phyloP scores from a whole-genome alignment of 2,797 vertebrate species.

The Chelidonichthys spinosus region DNA sequence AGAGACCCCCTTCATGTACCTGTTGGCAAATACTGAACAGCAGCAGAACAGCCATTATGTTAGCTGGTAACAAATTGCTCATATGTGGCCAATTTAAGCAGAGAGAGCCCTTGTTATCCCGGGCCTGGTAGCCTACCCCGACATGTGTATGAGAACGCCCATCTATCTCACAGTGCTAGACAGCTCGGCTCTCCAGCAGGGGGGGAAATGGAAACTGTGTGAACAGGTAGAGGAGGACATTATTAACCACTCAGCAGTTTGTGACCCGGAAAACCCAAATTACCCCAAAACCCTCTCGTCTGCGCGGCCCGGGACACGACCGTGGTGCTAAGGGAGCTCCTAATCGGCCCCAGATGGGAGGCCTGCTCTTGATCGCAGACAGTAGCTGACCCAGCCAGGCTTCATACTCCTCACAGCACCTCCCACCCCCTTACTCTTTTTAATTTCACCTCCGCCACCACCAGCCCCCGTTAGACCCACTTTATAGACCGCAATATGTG shows the following conservation, averaged over 20 bases:
- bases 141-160: slow-evolving; percentile 67
- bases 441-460: slow-evolving; percentile 68
- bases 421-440: slow-evolving; percentile 47
- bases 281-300: slow-evolving; percentile 81
- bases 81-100: slow-evolving; percentile 79
- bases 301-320: slow-evolving; percentile 62
- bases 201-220: slow-evolving; percentile 74
- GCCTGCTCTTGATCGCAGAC: slow-evolving; percentile 83
- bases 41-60: slow-evolving; percentile 71
- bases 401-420: slow-evolving; percentile 59
- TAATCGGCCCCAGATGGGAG: slow-evolving; percentile 82
- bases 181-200: slow-evolving; percentile 67
- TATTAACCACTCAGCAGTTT: slow-evolving; percentile 85
- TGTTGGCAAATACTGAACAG: slow-evolving; percentile 80
- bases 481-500: slow-evolving; percentile 74
- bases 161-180: slow-evolving; percentile 71
- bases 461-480: slow-evolving; percentile 58
- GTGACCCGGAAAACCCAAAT: slow-evolving; percentile 85
- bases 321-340: slow-evolving; percentile 63
- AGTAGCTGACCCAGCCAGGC: slow-evolving; percentile 79
- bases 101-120: slow-evolving; percentile 70
- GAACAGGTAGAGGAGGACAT: slow-evolving; percentile 82
- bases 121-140: slow-evolving; percentile 59
- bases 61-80: slow-evolving; percentile 84
- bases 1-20: slow-evolving; percentile 66